Evolutionary conservation across 2,797 vertebrate genomes (phyloP), one percentile per base, ranked within the genome.

Genomic region (Phyllotis vaccarum): DNA sequence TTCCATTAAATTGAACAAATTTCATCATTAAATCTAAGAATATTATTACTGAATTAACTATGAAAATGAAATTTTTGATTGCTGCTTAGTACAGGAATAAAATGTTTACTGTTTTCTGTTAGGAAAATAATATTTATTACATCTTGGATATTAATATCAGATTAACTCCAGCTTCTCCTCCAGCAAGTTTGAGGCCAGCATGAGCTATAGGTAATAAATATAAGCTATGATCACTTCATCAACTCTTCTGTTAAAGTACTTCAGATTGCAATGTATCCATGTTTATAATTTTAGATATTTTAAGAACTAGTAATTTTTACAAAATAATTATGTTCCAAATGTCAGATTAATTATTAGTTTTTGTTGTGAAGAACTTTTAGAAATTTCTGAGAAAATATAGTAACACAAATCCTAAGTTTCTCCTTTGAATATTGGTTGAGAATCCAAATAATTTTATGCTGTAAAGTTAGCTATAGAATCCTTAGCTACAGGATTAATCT

Each of bases 371-470:
- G 75, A 93, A 81, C 62, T 82, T 89, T 81, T 49, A 79, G 49
- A 70, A 79, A 91, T 93, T 92, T 66, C 92, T 89, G 49, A 94
- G n/a, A 89, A 96, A 83, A 17, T 62, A 68, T 46, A 83, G 24
- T 72, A 89, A 62, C 43, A 76, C 66, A 89, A 89, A 81, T 93
- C 81, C 56, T 52, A n/a, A 60, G 9, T 93, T 96, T 95, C n/a
- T 87, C 37, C 80, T 75, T 90, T 85, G 64, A 95, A 87, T 82
- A 58, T 34, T 52, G 46, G 70, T 80, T 90, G 43, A 93, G 24
- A 92, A 40, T 92, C 37, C 72, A 94, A 52, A 58, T 95, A 92
- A 94, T 80, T 95, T 95, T 92, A 93, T 93, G 70, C 31, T 79
- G 43, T 19, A 93, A 37, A 91, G 86, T 52, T 56, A 89, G 16